Base-by-base conservation (phyloP, 1,140 invertebrate species). In the Drosophila subobscura region DNA sequence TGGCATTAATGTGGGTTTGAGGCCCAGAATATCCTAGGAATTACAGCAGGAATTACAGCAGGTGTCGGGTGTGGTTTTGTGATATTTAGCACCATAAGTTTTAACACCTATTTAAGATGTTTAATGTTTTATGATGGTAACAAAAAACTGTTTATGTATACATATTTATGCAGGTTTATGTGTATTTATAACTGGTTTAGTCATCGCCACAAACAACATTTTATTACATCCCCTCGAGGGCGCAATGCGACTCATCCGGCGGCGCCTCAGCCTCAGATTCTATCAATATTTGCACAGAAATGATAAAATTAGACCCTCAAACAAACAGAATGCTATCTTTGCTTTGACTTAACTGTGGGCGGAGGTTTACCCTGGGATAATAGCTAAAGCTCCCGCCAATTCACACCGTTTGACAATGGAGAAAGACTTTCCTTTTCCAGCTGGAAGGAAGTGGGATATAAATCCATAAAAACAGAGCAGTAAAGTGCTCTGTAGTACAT, bases 1-100 rank as follows among this genome's bases (percentile, higher is more conserved):
- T 0, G 84, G 84, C 51, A 88, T 78, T 8, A 56, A 68, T 40
- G 41, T 86, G 46, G 83, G 60, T 0, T 37, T 86, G 0, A 66
- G 12, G 6, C 83, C 79, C 1, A 59, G 83, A 59, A 27, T 29
- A n/a, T n/a, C 23, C 0, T 10, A 22, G n/a, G 23, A 41, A 4
- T 25, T 44, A 29, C 27, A 51, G n/a, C 14, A 20, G 16, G n/a
- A 5, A 33, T 4, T 23, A 0, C 4, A 42, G 23, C 8, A 14
- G 12, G 7, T n/a, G 40, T 49, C 6, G 5, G 5, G 40, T 22
- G 52, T 25, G 37, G 55, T 16, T 14, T 56, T 41, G 73, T 70
- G 72, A 54, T 64, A 58, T 25, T 27, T 14, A 37, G 20, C 16
- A 20, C 16, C 10, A 10, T 50, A 14, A 49, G 37, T 23, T 42